phyloP scores from a whole-genome alignment of 2,113 vertebrate genomes.

The Zootoca vivipara region DNA sequence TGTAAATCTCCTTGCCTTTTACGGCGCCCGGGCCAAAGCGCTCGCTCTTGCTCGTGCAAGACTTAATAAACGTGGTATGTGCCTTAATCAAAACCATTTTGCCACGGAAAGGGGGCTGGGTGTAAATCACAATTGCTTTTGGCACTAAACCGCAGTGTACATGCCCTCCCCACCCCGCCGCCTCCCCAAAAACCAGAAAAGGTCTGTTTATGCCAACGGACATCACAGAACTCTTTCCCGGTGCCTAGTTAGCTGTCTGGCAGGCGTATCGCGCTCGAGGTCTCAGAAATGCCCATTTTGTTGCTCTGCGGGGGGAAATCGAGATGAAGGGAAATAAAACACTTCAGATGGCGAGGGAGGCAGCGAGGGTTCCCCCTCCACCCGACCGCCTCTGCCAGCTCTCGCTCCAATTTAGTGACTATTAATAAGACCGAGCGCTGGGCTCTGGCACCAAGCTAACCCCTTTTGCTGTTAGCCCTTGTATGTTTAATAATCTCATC shows the following conservation, averaged over 20 bases:
- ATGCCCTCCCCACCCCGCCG: too few species aligned
- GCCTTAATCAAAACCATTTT: conserved; percentile 86
- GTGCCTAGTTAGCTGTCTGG: conserved; percentile 68
- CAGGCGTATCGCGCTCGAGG: neutral
- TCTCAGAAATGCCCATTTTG: conserved; percentile 42
- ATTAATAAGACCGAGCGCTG: conserved; percentile 61
- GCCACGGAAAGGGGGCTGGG: conserved; percentile 76
- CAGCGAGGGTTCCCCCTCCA: conserved; percentile 32
- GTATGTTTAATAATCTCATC: conserved; percentile 71
- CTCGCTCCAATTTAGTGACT: conserved; percentile 64
- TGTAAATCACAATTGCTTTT: conserved; percentile 82
- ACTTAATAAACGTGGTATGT: conserved; percentile 82
- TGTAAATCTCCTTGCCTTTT: conserved; percentile 81
- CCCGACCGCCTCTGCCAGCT: conserved; percentile 59
- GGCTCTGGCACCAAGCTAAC: conserved; percentile 55
- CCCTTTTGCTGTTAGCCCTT: conserved; percentile 55
- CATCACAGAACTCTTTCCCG: conserved; percentile 53
- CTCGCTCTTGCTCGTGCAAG: conserved; percentile 66
- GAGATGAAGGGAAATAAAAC: conserved; percentile 63
- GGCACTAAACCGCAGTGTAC: conserved; percentile 72
- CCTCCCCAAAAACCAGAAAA: neutral
- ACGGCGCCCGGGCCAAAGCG: conserved; percentile 63
- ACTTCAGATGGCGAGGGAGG: conserved; percentile 42
- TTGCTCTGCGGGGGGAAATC: conserved; percentile 65
- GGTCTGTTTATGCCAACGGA: conserved; percentile 71